Base-by-base conservation (phyloP, 2,888 invertebrate genomes). In the Parnassius smintheus region DNA sequence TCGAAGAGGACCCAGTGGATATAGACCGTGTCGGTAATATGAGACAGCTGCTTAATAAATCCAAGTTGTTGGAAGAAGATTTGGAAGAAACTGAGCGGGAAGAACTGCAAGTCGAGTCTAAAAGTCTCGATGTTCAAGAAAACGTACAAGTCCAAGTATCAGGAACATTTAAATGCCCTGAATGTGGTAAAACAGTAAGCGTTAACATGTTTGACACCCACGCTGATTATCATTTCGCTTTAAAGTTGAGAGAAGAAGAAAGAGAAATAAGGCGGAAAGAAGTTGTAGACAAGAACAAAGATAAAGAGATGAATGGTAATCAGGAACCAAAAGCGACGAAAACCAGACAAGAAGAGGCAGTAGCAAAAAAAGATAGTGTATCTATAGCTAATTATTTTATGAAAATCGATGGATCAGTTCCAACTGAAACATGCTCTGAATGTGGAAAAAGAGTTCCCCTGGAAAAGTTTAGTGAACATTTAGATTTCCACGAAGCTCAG, bases 401-500 rank as follows among this genome's bases (percentile, higher is more conserved):
- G 0, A 93, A 92, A 76, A 70, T 86, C n/a, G 85, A 90, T 69
- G 74, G 75, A 12, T 77, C 72, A 53, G 68, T 80, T 45, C 80
- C 80, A 46, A 85, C 84, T 46, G 89, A 93, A 73, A 84, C 79
- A 52, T 98, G 98, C 83, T 72, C 90, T 0, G 94, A 95, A 76
- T 98, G 98, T 83, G 91, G 93, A 41, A 93, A 94, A 76, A 86
- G 81, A 66, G 88, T 98, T 59, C 80, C 92, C 11, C 70, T 92
- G 3, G 92, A 93, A 66, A 95, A 95, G 65, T 91, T 95, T 71
- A 80, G 91, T 1, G 96, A 96, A 76, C 98, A 98, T 85, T 83
- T 93, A 73, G 98, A 98, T 87, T 97, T 94, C 80, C 98, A 98
- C 82, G 93, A 96, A 72, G 98, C 98, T 7, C 93, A 95, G 76